Base-by-base conservation (phyloP, 2,113 vertebrate genomes). In the Tachysurus fulvidraco region DNA sequence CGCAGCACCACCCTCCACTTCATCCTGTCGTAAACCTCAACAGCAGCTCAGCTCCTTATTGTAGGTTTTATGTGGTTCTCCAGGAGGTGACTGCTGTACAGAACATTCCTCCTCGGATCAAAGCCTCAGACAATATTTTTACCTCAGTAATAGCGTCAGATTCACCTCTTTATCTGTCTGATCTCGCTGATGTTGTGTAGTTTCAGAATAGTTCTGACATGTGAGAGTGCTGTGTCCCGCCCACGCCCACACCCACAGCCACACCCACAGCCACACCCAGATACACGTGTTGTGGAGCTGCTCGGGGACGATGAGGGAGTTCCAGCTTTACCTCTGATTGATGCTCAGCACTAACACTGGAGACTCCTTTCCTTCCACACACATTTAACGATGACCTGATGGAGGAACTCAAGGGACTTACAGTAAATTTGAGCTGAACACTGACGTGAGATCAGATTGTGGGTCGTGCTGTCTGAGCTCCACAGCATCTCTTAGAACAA, bases 361-460 rank as follows among this genome's bases (percentile, higher is more conserved):
- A 76, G 73, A 76, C 73, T 76, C 73, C 73, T 76, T 50, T 36
- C 36, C 36, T 36, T 36, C 36, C 36, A 36, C 36, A 36, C 36
- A 36, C 36, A 36, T 36, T 36, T 36, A 5, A n/a, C 0, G 13
- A 17, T 16, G 36, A 62, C 76, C 55, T 21, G 50, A 69, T 23
- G 28, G 46, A 87, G 83, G 50, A 23, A 67, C 55, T 16, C 1
- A 2, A 19, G 76, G 3, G 2, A 11, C 46, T 71, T 74, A 59
- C 25, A 30, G 54, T 57, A 57, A 59, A 60, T 28, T 60, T 0
- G 9, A 44, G 55, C 21, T 64, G 57, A 64, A 67, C 69, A 36
- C 41, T 54, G 54, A 74, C 28, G 59, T 36, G 76, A 64, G 79
- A 87, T 76, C 76, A 81, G 67, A 82, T 79, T 85, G 74, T 14